These are phyloP conservation scores for Syrista parreyssii DNA, from an alignment of 2,888 invertebrate species.

Conservation along the genomic window DNA sequence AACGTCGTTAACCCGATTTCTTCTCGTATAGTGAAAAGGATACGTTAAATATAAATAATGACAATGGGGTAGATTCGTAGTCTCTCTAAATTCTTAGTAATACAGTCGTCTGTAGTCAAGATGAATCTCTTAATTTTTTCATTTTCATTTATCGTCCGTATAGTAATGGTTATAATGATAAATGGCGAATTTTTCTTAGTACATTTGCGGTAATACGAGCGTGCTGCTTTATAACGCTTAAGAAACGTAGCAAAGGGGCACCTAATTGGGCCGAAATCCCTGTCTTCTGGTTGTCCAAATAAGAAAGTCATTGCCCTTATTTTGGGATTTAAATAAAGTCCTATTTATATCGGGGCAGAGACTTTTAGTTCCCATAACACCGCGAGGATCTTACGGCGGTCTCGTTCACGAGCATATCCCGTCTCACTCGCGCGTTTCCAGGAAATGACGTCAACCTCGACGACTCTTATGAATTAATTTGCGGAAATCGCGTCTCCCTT, in stretches of 20 bases:
- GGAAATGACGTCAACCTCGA: constrained; percentile 56
- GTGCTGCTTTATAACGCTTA: neutral
- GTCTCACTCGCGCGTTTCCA: constrained; percentile 45
- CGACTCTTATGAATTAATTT: constrained; percentile 47
- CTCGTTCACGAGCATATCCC: constrained; percentile 36
- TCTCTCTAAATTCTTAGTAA: neutral
- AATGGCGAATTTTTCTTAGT: neutral
- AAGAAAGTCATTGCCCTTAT: constrained; percentile 60
- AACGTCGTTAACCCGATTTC: too few species aligned
- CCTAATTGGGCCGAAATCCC: constrained; percentile 23
- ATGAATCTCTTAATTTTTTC: neutral
- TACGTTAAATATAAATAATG: neutral
- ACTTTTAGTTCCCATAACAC: constrained; percentile 33
- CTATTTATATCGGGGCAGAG: constrained; percentile 49
- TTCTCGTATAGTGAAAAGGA: neutral
- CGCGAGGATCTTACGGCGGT: constrained; percentile 21
- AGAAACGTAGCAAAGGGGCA: neutral
- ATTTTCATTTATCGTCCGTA: neutral
- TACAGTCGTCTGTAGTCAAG: neutral
- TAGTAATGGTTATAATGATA: neutral
- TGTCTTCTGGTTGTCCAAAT: constrained; percentile 33
- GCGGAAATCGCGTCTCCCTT: constrained; percentile 43
- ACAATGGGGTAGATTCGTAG: neutral
- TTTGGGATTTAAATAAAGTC: constrained; percentile 58
- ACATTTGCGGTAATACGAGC: neutral